These are phyloP conservation scores for Pollimyrus isidori DNA, from an alignment of 2,113 vertebrate genomes.

Conservation along the genomic window DNA sequence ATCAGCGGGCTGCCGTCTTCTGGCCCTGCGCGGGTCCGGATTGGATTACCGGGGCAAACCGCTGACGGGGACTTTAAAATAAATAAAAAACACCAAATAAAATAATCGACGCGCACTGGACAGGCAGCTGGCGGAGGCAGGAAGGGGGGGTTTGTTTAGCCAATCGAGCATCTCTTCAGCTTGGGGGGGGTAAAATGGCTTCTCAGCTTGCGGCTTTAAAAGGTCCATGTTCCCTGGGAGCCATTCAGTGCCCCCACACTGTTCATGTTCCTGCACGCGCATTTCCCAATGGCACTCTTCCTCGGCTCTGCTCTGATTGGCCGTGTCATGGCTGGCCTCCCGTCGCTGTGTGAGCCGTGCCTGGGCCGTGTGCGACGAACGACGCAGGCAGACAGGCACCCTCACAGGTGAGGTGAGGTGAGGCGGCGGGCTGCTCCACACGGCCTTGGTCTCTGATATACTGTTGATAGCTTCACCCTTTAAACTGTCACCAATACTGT, in stretches of 20 bases:
- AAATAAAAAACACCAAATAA: neutral
- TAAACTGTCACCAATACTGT: neutral
- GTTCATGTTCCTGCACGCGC: neutral
- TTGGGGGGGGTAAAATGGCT: neutral
- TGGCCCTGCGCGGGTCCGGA: slow-evolving; percentile 22
- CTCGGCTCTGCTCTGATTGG: neutral
- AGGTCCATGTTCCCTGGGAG: neutral
- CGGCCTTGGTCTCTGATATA: neutral
- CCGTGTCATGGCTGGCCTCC: neutral
- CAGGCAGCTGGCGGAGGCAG: neutral
- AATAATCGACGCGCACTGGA: neutral
- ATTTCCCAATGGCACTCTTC: neutral
- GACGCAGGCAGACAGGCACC: neutral
- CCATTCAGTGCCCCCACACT: neutral
- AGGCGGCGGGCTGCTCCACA: neutral
- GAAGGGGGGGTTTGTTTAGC: neutral
- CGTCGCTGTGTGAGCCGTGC: neutral
- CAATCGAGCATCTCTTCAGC: neutral
- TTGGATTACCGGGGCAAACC: slow-evolving; percentile 29
- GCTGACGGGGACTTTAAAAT: slow-evolving; percentile 34
- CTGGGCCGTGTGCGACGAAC: neutral
- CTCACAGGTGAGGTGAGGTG: neutral
- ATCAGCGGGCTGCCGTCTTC: slow-evolving; percentile 41
- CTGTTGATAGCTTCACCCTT: neutral
- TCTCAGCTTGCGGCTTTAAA: neutral